phyloP scores from a whole-genome alignment of 2,113 vertebrate species.

The Nerophis ophidion region DNA sequence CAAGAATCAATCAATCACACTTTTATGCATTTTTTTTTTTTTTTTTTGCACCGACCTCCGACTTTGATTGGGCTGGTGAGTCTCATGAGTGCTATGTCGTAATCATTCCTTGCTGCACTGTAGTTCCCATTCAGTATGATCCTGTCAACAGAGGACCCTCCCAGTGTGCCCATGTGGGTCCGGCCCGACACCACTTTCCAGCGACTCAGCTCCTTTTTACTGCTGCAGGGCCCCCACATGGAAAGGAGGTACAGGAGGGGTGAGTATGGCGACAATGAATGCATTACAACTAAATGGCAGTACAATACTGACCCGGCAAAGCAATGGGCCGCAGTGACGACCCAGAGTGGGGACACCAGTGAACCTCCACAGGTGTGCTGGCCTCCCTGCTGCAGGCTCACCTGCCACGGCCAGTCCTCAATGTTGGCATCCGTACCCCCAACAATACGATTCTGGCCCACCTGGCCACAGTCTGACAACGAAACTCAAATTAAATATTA shows the following conservation, averaged over 20 bases:
- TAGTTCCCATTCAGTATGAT: constrained; percentile 70
- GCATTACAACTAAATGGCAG: neutral
- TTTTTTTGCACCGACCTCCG: constrained; percentile 66
- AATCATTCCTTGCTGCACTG: constrained; percentile 50
- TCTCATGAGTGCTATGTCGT: constrained; percentile 83
- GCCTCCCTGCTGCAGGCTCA: constrained; percentile 77
- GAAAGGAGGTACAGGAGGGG: neutral
- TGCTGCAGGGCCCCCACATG: constrained; percentile 20
- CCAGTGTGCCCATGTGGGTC: constrained; percentile 41
- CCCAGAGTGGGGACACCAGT: constrained; percentile 75
- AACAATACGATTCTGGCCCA: constrained; percentile 69
- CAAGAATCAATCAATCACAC: too few relatives aligned
- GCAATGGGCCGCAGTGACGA: constrained; percentile 82
- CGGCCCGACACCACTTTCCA: constrained; percentile 77
- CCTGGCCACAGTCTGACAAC: constrained; percentile 74
- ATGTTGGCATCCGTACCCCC: constrained; percentile 74
- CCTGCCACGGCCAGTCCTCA: constrained; percentile 87
- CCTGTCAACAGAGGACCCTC: constrained; percentile 72
- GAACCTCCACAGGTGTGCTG: constrained; percentile 84
- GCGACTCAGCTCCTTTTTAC: constrained; percentile 52
- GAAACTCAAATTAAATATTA: constrained; percentile 8
- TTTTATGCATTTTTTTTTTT: neutral
- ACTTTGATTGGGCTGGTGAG: constrained; percentile 69
- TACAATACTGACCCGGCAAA: constrained; percentile 59
- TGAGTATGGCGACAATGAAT: neutral